These are phyloP conservation scores for Drosophila nr. fundita DNA, from an alignment of 2,888 invertebrate species.

Conservation along the genomic window DNA sequence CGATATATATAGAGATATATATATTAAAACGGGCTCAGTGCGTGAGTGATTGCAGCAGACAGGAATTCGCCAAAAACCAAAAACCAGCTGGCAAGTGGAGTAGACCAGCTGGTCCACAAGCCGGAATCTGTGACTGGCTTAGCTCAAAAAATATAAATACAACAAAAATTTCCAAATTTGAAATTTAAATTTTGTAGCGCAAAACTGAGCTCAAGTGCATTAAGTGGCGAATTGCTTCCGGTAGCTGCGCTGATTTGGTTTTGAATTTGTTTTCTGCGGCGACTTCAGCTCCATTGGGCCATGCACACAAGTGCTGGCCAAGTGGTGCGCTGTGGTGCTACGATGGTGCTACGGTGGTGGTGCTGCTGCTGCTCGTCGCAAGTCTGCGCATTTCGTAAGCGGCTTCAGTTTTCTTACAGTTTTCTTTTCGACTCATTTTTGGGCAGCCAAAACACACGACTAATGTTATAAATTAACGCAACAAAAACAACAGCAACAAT, in stretches of 20 bases:
- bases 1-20: constrained; percentile 11
- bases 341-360: constrained; percentile 13
- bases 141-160: constrained; percentile 20
- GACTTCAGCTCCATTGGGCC: constrained; percentile 45
- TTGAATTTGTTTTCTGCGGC: constrained; percentile 12
- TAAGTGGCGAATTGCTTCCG: constrained; percentile 74
- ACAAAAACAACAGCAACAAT: constrained; percentile 46
- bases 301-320: constrained; percentile 27
- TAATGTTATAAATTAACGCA: constrained; percentile 72
- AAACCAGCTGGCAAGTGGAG: constrained; percentile 42
- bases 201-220: constrained; percentile 62
- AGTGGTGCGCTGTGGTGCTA: constrained; percentile 28
- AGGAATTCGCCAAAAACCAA: constrained; percentile 26
- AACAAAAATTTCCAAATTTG: constrained; percentile 32
- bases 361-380: constrained; percentile 48
- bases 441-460: constrained; percentile 47
- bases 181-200: constrained; percentile 58
- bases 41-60: constrained; percentile 18
- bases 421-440: constrained; percentile 57
- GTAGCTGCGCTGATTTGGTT: constrained; percentile 48
- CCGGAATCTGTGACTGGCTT: constrained; percentile 48
- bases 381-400: constrained; percentile 64
- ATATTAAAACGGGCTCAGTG: constrained; percentile 8
- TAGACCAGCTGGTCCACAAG: constrained; percentile 41
- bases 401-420: constrained; percentile 55